Base-by-base conservation (phyloP, 2,113 vertebrate genomes). In the Cyanoramphus novaezelandiae region DNA sequence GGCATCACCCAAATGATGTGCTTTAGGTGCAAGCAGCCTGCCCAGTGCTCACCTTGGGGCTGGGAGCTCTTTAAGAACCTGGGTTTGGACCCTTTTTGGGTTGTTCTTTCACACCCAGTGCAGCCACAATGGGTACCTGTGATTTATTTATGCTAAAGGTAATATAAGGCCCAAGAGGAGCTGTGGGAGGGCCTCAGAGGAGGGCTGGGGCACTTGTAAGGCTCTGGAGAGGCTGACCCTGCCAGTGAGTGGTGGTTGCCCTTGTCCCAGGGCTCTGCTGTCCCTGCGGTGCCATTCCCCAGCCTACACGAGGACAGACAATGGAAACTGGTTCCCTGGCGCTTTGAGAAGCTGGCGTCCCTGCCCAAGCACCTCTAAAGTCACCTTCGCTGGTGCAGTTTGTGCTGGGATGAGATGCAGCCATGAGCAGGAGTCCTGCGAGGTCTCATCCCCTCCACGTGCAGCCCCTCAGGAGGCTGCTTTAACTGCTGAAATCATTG, bases 291-390 rank as follows among this genome's bases (percentile, higher is more conserved):
- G 15, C 23, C 3, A 1, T 82, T 67, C n/a, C 60, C n/a, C 28
- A 4, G 43, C 57, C 27, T 10, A 1, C 0, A 1, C 0, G 29
- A n/a, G 60, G 24, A 10, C 49, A 11, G 47, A 72, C 39, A 33
- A 16, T 18, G 47, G n/a, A 24, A 50, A 39, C 35, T 12, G 33
- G 6, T 9, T 60, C 39, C 27, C 7, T 67, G 17, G 8, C 15
- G 43, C 72, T 64, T 28, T 3, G 3, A 17, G 43, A 52, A 55
- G 35, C 35, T 28, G 33, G 5, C 1, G 0, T 11, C 7, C 0
- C 60, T 15, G 4, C 55, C 52, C 23, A 2, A 15, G 50, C n/a
- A 4, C 17, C 50, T 33, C 8, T 17, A 3, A 63, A 46, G 33
- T n/a, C 43, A 5, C 41, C 27, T 86, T 37, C 75, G 49, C n/a